Percentiles rank a stretch among this genome's conserved stretches.
Conservation (phyloP, 1,140 invertebrate genomes). For the Microplitis mediator region DNA sequence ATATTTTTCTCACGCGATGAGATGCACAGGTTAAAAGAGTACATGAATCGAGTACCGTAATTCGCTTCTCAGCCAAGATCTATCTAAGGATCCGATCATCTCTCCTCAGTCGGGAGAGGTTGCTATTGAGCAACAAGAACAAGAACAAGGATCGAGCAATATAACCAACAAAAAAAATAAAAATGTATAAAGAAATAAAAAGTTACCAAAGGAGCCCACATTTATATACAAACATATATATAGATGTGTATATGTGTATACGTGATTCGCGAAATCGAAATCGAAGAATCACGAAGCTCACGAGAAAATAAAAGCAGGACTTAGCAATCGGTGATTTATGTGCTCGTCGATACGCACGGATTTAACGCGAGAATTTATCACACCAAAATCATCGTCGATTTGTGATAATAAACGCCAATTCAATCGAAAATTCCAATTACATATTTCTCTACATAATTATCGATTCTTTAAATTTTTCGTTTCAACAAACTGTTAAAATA, state of each 20-base stretch:
- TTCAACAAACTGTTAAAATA: no score
- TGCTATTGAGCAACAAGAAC: background rate
- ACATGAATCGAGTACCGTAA: slow-evolving; percentile 17
- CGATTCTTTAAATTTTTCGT: no score
- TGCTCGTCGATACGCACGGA: slow-evolving; percentile 21
- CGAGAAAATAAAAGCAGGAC: slow-evolving; percentile 16
- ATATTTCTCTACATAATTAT: no score
- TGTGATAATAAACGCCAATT: no score
- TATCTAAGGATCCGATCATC: slow-evolving; percentile 25
- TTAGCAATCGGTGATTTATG: slow-evolving; percentile 20
- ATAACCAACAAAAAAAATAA: background rate
- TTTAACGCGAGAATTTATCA: slow-evolving; percentile 14
- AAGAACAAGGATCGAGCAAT: no score
- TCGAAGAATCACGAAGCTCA: slow-evolving; percentile 29
- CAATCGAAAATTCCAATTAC: no score
- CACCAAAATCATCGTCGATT: no score
- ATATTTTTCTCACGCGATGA: slow-evolving; percentile 10
- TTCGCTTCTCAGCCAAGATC: slow-evolving; percentile 15
- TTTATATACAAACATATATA: background rate
- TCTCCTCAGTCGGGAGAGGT: background rate
- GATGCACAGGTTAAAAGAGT: slow-evolving; percentile 3
- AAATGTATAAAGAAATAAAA: no score
- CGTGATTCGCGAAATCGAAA: slow-evolving; percentile 27
- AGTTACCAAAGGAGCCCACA: background rate
- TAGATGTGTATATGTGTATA: slow-evolving; percentile 3